A percentile compares a stretch with the other conserved stretches of the same genome.
Evolutionary conservation across 2,113 vertebrate species (phyloP).

Genomic region (Engraulis encrasicolus): DNA sequence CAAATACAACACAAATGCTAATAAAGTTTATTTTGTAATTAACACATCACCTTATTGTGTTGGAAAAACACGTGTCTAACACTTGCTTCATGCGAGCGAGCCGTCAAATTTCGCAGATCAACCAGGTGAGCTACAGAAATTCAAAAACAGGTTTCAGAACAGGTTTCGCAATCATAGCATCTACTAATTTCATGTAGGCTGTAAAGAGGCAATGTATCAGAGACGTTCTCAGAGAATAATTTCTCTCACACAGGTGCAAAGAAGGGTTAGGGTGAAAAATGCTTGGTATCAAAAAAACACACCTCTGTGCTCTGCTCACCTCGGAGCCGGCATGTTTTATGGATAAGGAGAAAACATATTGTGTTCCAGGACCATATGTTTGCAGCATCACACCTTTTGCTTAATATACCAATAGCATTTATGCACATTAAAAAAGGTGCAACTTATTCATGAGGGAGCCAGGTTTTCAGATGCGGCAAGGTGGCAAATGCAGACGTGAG

Average conservation of each 20-base stretch:
- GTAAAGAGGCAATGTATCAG: not conserved
- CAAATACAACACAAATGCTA: not conserved
- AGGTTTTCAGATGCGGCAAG: not conserved
- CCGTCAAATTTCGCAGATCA: constrained; percentile 11
- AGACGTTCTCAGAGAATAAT: not conserved
- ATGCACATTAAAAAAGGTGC: constrained; percentile 49
- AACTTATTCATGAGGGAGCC: constrained; percentile 36
- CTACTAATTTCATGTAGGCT: not conserved
- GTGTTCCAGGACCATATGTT: constrained; percentile 55
- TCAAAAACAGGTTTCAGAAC: constrained; percentile 22
- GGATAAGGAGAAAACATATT: constrained; percentile 23
- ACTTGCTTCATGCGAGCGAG: not conserved
- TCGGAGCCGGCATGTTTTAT: constrained; percentile 19
- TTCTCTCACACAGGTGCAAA: not conserved
- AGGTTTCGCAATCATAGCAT: constrained; percentile 13
- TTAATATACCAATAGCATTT: constrained; percentile 60
- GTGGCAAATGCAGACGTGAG: constrained; percentile 29
- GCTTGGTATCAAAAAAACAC: not conserved
- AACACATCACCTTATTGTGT: not conserved
- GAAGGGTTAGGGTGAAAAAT: not conserved
- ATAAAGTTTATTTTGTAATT: not conserved
- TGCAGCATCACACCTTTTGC: constrained; percentile 51
- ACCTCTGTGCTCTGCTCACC: not conserved
- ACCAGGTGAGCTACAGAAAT: not conserved
- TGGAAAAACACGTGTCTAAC: not conserved